phyloP scores from a whole-genome alignment of 2,113 vertebrate genomes.

The Podocnemis expansa region DNA sequence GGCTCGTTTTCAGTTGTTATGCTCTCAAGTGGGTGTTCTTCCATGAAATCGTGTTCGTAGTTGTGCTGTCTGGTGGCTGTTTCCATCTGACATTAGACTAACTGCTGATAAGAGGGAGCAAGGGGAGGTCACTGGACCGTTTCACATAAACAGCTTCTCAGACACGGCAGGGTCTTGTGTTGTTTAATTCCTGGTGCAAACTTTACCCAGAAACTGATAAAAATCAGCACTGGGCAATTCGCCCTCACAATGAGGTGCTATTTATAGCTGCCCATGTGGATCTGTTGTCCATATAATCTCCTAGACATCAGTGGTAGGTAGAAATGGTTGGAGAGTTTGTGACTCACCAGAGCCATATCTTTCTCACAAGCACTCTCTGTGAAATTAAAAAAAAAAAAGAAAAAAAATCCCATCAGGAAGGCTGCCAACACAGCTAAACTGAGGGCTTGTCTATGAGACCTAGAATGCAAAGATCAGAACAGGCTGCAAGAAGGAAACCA shows the following conservation, averaged over 20 bases:
- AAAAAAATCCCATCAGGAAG: not conserved
- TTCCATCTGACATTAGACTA: not conserved
- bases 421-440: not conserved
- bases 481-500: too few species aligned
- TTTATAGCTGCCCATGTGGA: not conserved
- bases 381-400: not conserved
- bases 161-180: not conserved
- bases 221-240: not conserved
- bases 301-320: not conserved
- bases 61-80: not conserved
- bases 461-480: too few species aligned
- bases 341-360: not conserved
- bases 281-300: not conserved
- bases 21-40: not conserved
- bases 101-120: not conserved
- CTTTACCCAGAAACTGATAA: not conserved
- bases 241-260: not conserved
- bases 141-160: not conserved
- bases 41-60: not conserved
- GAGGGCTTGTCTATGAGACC: not conserved
- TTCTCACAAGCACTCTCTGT: not conserved
- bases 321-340: not conserved
- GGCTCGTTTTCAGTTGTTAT: not conserved
- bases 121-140: not conserved
- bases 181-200: not conserved